phyloP scores from a whole-genome alignment of 2,113 vertebrate genomes.

The Cnemophilus loriae region DNA sequence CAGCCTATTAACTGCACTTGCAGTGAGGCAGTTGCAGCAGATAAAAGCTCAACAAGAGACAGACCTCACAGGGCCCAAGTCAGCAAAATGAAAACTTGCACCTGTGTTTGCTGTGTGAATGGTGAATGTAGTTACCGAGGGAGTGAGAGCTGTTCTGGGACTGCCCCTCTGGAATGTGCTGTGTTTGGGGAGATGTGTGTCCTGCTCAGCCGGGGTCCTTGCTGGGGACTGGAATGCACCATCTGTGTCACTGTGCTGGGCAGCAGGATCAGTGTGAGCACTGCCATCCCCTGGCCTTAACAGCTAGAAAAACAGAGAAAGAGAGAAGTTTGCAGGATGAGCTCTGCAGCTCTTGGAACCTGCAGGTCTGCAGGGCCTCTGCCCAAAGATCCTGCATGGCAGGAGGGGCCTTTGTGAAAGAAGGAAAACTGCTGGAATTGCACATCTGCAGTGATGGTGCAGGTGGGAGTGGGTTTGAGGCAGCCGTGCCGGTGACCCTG shows the following conservation, averaged over 20 bases:
- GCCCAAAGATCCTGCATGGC: neutral
- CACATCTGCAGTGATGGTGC: neutral
- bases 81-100: neutral
- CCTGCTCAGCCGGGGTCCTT: rapidly evolving
- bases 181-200: neutral
- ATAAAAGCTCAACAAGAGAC: neutral
- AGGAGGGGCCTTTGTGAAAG: neutral
- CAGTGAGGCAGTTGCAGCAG: neutral
- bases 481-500: neutral
- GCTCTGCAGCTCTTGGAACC: neutral
- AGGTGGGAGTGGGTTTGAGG: neutral
- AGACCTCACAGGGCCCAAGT: neutral
- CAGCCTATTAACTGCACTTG: neutral
- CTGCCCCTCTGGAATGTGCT: neutral
- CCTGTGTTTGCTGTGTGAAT: neutral
- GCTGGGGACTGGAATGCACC: neutral
- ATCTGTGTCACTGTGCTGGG: neutral
- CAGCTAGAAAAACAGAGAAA: neutral
- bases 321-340: neutral
- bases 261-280: rapidly evolving
- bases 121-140: neutral
- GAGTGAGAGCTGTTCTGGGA: neutral
- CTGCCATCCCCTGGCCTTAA: neutral
- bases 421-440: neutral
- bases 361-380: neutral